These are phyloP conservation scores for Paracyprichromis sp. DNA, from an alignment of 2,113 vertebrate species.

Conservation along the genomic window DNA sequence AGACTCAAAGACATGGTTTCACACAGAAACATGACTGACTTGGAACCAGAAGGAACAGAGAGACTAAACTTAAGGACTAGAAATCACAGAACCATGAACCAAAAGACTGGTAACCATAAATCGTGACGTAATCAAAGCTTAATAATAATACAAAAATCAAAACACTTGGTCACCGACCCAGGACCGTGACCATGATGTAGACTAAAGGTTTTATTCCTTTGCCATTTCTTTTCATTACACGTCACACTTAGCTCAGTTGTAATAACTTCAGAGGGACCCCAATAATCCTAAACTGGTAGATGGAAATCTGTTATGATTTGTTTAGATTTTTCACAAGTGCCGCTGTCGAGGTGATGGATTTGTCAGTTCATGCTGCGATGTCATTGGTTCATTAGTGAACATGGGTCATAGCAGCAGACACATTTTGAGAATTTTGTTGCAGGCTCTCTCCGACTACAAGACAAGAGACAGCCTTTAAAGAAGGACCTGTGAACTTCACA, in stretches of 20 bases:
- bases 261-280: neutral
- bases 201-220: neutral
- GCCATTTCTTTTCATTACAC: neutral
- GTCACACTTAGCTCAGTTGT: neutral
- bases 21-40: neutral
- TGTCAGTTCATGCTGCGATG: neutral
- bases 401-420: neutral
- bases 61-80: accelerated
- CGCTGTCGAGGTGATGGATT: neutral
- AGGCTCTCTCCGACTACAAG: neutral
- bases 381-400: neutral
- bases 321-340: neutral
- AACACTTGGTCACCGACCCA: neutral
- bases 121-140: neutral
- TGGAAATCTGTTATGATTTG: neutral
- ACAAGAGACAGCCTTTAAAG: neutral
- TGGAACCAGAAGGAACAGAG: accelerated
- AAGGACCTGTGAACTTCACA: neutral
- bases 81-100: neutral
- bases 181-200: neutral
- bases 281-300: neutral
- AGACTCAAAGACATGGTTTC: neutral
- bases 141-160: neutral
- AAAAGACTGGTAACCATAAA: neutral
- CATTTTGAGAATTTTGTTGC: neutral